A percentile compares a stretch with the other conserved stretches of the same genome.
Conservation (phyloP, 2,888 invertebrate species). For the Caenorhabditis becei region DNA sequence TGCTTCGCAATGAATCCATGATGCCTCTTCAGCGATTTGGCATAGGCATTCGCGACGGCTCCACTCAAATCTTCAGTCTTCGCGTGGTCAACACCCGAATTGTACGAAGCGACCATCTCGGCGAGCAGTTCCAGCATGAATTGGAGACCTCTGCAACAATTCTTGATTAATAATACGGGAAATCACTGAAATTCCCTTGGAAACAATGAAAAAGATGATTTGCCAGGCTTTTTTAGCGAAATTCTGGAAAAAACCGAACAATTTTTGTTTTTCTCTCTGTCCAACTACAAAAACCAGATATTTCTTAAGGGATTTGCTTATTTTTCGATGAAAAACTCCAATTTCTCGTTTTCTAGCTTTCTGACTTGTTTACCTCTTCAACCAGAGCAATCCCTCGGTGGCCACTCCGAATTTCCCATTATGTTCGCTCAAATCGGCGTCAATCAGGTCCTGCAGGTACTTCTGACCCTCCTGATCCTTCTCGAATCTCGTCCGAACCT, state of each 20-base stretch:
- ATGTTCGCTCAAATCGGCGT: conserved; percentile 75
- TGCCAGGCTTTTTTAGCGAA: no score
- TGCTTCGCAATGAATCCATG: conserved; percentile 79
- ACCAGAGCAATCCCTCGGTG: conserved; percentile 80
- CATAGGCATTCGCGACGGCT: conserved; percentile 74
- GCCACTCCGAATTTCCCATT: conserved; percentile 78
- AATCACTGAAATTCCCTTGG: no score
- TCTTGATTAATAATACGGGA: no score
- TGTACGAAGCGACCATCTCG: conserved; percentile 75
- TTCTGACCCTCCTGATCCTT: conserved; percentile 70
- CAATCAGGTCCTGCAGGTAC: conserved; percentile 77
- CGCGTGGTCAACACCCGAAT: conserved; percentile 55
- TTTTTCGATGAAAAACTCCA: not conserved
- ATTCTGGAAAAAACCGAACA: no score
- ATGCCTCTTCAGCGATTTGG: conserved; percentile 77
- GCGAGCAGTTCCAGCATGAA: conserved; percentile 80
- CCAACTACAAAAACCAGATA: no score
- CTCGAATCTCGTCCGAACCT: conserved; percentile 73
- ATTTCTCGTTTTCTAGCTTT: no score
- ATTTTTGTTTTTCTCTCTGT: no score
- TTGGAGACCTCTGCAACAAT: conserved; percentile 81
- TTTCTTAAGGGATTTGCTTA: not conserved
- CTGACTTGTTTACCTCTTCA: conserved; percentile 75
- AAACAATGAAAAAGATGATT: no score
- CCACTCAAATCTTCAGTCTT: conserved; percentile 74